A percentile compares a stretch with the other conserved stretches of the same genome.
Conservation (phyloP, 2,888 invertebrate species). For the Prostheceraeus crozeri region DNA sequence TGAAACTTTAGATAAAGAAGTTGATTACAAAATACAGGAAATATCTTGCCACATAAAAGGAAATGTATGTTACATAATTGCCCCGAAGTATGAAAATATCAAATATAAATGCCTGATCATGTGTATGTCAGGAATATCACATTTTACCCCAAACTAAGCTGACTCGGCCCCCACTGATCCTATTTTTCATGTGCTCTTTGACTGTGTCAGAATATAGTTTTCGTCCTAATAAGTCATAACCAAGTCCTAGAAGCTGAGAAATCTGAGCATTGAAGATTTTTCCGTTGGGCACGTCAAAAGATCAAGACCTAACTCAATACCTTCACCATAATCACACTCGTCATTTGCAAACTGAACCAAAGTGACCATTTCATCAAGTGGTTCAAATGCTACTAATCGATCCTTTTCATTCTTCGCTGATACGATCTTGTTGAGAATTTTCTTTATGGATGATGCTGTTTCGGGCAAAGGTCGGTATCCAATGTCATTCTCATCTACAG, state of each 20-base stretch:
- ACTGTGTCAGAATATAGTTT: constrained; percentile 68
- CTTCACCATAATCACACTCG: constrained; percentile 88
- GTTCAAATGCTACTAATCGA: constrained; percentile 63
- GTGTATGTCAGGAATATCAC: too few species aligned
- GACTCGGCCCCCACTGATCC: too few species aligned
- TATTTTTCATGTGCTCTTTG: constrained; percentile 67
- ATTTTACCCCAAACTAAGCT: too few species aligned
- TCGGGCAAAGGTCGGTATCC: constrained; percentile 72
- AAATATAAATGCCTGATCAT: too few species aligned
- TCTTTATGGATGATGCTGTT: constrained; percentile 66
- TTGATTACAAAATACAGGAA: too few species aligned
- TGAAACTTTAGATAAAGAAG: too few species aligned
- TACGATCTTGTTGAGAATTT: constrained; percentile 64
- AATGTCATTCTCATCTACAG: constrained; percentile 68
- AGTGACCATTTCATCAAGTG: constrained; percentile 72
- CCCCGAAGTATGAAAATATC: too few species aligned
- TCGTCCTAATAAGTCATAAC: constrained; percentile 70
- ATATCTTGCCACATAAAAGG: too few species aligned
- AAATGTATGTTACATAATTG: too few species aligned
- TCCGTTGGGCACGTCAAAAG: constrained; percentile 69
- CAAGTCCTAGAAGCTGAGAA: constrained; percentile 46
- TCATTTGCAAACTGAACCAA: constrained; percentile 80
- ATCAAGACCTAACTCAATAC: constrained; percentile 77
- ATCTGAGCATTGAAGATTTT: constrained; percentile 3
- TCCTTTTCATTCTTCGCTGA: constrained; percentile 60